Conservation (phyloP, 2,113 vertebrate genomes). For the Heptranchias perlo region DNA sequence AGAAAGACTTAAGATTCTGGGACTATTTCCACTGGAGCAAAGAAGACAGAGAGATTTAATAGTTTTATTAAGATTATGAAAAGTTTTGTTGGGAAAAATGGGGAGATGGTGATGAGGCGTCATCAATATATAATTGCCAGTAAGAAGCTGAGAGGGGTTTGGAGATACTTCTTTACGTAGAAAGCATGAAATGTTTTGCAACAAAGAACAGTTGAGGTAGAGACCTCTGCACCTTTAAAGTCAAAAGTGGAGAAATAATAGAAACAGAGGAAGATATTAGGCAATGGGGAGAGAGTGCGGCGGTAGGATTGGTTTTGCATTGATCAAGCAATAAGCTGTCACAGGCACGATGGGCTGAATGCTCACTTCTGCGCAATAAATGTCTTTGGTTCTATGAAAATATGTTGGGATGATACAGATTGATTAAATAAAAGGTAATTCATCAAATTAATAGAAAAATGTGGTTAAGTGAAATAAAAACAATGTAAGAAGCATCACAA, state of each 20-base stretch:
- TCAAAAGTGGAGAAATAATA: neutral
- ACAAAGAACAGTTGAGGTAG: too few species aligned
- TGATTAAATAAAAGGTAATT: neutral
- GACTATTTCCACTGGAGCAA: neutral
- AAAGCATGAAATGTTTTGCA: too few species aligned
- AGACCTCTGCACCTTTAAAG: neutral
- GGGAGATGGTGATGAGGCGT: neutral
- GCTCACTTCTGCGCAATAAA: neutral
- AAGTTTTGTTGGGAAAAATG: neutral
- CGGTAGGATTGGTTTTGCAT: neutral
- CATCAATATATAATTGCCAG: too few species aligned
- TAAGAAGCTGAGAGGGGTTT: neutral
- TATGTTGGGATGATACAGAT: neutral
- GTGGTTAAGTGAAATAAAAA: neutral
- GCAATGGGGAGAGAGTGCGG: too few species aligned
- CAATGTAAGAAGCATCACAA: neutral
- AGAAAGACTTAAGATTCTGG: neutral
- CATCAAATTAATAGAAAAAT: neutral
- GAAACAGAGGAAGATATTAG: neutral
- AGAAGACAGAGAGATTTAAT: too few species aligned
- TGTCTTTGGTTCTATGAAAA: neutral
- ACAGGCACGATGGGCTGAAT: neutral
- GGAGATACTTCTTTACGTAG: too few species aligned
- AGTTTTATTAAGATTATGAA: neutral
- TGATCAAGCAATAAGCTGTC: neutral